Conservation (phyloP, 2,797 vertebrate species). For the Echeneis naucrates region DNA sequence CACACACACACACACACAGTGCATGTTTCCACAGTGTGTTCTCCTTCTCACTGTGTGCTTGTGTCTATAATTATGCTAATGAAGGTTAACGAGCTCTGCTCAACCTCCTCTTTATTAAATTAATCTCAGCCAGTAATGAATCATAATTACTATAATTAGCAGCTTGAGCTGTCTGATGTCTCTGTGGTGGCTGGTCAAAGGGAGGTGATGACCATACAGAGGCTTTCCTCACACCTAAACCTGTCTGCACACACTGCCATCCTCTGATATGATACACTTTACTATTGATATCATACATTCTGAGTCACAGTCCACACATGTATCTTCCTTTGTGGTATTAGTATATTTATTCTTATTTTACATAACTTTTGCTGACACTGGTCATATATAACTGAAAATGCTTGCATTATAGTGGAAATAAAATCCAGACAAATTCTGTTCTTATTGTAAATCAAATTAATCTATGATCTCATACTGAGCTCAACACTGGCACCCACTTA, state of each 20-base stretch:
- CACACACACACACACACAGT: constrained; percentile 16
- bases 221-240: constrained; percentile 28
- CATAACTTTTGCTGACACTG: background rate
- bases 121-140: constrained; percentile 92
- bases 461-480: background rate
- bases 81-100: constrained; percentile 93
- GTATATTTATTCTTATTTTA: background rate
- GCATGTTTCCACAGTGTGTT: constrained; percentile 26
- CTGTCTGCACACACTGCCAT: background rate
- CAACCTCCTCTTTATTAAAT: constrained; percentile 94
- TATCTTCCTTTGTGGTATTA: background rate
- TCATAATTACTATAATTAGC: constrained; percentile 96
- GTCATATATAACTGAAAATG: background rate
- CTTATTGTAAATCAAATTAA: too few species aligned
- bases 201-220: constrained; percentile 40
- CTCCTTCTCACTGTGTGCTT: constrained; percentile 28
- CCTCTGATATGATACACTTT: background rate
- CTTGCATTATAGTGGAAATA: background rate
- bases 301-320: background rate
- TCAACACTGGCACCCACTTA: background rate
- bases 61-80: constrained; percentile 91
- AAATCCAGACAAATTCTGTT: background rate
- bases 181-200: constrained; percentile 45
- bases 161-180: constrained; percentile 78
- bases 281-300: background rate